Conservation (phyloP, 2,888 invertebrate genomes). For the Lucinisca nassula region DNA sequence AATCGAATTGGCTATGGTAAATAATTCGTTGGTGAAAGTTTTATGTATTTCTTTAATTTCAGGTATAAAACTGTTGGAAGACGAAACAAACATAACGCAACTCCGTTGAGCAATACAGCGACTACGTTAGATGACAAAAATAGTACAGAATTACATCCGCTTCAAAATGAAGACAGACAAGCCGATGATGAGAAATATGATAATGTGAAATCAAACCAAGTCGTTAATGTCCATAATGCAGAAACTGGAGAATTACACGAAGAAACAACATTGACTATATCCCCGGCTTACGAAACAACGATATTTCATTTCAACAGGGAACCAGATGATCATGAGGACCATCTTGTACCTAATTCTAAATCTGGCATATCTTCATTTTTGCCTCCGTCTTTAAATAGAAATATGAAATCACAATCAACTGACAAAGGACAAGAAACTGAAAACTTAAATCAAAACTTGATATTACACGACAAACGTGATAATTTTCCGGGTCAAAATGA, state of each 20-base stretch:
- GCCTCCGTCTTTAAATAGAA: constrained; percentile 32
- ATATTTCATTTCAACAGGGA: constrained; percentile 65
- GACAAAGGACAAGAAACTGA: background rate
- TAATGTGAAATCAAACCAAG: background rate
- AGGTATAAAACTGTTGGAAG: constrained; percentile 62
- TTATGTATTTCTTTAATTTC: constrained; percentile 6
- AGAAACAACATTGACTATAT: constrained; percentile 28
- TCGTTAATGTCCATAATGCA: background rate
- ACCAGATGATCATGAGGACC: constrained; percentile 36
- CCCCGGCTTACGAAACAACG: constrained; percentile 58
- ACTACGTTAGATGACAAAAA: constrained; percentile 60
- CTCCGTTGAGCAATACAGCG: constrained; percentile 50
- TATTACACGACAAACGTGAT: background rate
- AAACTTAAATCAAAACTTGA: background rate
- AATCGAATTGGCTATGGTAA: no score
- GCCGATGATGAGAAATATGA: background rate
- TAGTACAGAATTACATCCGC: constrained; percentile 60
- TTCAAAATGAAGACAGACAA: constrained; percentile 45
- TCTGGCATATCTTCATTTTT: constrained; percentile 60
- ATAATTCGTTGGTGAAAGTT: no score
- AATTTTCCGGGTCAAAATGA: background rate
- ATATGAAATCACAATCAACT: background rate
- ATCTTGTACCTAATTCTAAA: constrained; percentile 46
- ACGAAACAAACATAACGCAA: constrained; percentile 31
- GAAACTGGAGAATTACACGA: constrained; percentile 31